These are phyloP conservation scores for Heliconius hewitsoni DNA, from an alignment of 1,140 invertebrate species.

Conservation along the genomic window DNA sequence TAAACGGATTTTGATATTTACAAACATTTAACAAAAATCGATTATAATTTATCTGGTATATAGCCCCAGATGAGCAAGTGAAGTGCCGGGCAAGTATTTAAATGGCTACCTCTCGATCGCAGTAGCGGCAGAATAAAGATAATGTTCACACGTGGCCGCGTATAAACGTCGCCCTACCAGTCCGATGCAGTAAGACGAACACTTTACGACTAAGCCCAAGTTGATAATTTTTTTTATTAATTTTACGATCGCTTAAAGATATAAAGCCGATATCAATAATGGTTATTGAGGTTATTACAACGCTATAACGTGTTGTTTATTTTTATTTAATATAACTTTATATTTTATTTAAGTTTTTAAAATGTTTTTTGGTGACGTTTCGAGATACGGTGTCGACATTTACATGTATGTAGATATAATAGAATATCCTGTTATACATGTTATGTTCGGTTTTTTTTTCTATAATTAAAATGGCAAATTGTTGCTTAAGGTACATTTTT, in stretches of 20 bases:
- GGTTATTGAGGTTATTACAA: slow-evolving; percentile 21
- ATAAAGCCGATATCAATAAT: slow-evolving; percentile 34
- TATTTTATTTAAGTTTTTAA: neutral
- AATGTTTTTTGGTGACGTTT: neutral
- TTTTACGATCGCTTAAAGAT: slow-evolving; percentile 43
- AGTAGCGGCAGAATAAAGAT: slow-evolving; percentile 76
- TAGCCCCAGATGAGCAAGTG: neutral
- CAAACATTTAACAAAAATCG: neutral
- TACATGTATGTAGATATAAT: neutral
- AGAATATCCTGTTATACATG: no score
- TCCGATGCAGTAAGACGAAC: slow-evolving; percentile 58
- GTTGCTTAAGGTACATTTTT: neutral
- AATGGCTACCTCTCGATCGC: slow-evolving; percentile 54
- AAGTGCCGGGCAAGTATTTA: neutral
- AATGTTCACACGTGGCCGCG: slow-evolving; percentile 75
- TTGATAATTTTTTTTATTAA: slow-evolving; percentile 49
- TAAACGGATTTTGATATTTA: neutral
- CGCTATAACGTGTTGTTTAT: slow-evolving; percentile 10
- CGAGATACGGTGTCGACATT: neutral
- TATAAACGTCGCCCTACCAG: slow-evolving; percentile 65
- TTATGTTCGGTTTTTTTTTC: no score
- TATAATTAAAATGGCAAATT: no score
- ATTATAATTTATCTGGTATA: neutral
- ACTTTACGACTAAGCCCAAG: slow-evolving; percentile 60
- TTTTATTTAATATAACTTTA: slow-evolving; percentile 1